These are phyloP conservation scores for Dolomedes plantarius DNA, from an alignment of 2,888 invertebrate species.

Conservation along the genomic window DNA sequence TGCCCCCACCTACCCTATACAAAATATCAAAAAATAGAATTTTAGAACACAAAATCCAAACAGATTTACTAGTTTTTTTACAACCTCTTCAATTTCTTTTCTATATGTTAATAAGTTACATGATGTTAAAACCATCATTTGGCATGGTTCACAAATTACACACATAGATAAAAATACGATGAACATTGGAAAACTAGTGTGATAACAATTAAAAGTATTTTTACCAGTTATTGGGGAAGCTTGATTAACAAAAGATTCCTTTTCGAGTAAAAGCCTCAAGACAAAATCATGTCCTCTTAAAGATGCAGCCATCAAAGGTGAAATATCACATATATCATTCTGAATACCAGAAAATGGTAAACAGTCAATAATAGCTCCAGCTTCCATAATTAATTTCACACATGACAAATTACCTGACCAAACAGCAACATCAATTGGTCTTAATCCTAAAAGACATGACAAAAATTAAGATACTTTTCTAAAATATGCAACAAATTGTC, in stretches of 20 bases:
- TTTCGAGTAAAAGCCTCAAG: slow-evolving; percentile 76
- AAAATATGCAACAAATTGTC: background rate
- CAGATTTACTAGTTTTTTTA: no score
- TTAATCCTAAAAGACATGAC: slow-evolving; percentile 43
- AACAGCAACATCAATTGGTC: slow-evolving; percentile 76
- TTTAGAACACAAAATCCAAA: no score
- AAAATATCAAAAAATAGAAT: no score
- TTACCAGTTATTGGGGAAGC: slow-evolving; percentile 76
- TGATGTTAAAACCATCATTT: no score
- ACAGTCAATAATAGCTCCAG: slow-evolving; percentile 73
- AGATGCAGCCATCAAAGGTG: slow-evolving; percentile 76
- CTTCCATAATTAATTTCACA: slow-evolving; percentile 75
- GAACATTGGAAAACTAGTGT: no score
- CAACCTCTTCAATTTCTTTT: no score
- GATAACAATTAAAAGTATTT: no score
- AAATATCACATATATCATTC: slow-evolving; percentile 76
- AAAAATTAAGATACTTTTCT: background rate
- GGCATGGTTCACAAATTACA: no score
- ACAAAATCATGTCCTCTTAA: slow-evolving; percentile 77
- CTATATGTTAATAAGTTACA: no score
- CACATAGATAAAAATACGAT: no score
- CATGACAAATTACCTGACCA: slow-evolving; percentile 77
- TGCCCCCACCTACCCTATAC: no score
- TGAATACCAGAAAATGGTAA: slow-evolving; percentile 65
- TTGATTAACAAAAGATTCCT: slow-evolving; percentile 76